Evolutionary conservation across 64 coral and sea anemone genomes (phyloP).

Genomic region (Montipora efflorescens): DNA sequence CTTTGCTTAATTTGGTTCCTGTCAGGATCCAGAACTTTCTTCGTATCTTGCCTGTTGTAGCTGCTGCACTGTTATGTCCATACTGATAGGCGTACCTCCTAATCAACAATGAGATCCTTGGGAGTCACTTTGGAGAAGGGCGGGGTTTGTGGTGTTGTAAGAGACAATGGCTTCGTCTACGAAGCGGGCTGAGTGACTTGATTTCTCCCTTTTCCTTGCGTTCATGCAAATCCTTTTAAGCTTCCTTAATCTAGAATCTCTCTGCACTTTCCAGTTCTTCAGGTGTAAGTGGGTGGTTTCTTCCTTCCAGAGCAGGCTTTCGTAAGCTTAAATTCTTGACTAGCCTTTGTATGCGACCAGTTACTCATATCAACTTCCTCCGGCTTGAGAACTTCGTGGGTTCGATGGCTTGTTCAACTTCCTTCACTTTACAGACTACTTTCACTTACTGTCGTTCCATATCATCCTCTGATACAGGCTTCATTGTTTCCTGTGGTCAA

Average conservation of each 20-base stretch:
- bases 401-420: slow-evolving; percentile 37
- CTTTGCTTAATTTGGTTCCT: too few relatives aligned
- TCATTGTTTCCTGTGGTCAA: slow-evolving; percentile 40
- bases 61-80: too few relatives aligned
- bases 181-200: slow-evolving; percentile 26
- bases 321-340: slow-evolving; percentile 2
- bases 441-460: slow-evolving; percentile 35
- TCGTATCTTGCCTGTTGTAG: too few relatives aligned
- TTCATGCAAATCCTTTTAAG: slow-evolving; percentile 22
- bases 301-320: not conserved
- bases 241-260: slow-evolving; percentile 29
- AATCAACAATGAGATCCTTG: too few relatives aligned
- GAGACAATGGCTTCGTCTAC: not conserved
- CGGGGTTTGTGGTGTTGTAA: too few relatives aligned
- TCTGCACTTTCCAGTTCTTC: slow-evolving; percentile 38
- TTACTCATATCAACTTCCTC: slow-evolving; percentile 44
- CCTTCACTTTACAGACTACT: not conserved
- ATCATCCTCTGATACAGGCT: slow-evolving; percentile 1
- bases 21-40: too few relatives aligned
- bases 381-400: slow-evolving; percentile 42
- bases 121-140: too few relatives aligned
- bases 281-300: slow-evolving; percentile 4
- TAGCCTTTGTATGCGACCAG: slow-evolving; percentile 18
- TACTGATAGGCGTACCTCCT: too few relatives aligned
- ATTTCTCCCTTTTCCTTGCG: slow-evolving; percentile 42